These are phyloP conservation scores for Mesaphorura yosii DNA, from an alignment of 1,140 invertebrate species.

Conservation along the genomic window DNA sequence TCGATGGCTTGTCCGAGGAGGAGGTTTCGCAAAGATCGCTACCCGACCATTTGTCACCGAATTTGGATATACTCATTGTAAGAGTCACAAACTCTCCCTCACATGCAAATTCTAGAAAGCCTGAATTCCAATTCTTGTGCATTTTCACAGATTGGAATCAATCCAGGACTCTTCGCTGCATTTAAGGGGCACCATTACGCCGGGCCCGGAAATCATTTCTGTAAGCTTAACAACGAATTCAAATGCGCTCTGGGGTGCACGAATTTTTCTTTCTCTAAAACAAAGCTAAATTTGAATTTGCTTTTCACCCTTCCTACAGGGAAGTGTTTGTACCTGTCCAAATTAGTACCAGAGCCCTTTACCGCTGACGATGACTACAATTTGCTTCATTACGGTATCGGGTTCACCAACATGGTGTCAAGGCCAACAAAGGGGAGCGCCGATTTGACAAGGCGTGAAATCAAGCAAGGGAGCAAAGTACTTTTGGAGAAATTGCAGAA, in stretches of 20 bases:
- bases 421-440: constrained; percentile 89
- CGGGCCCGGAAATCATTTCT: constrained; percentile 96
- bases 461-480: constrained; percentile 84
- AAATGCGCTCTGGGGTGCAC: background rate
- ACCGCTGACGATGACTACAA: constrained; percentile 92
- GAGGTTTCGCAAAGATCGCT: constrained; percentile 84
- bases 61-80: constrained; percentile 96
- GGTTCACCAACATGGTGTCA: constrained; percentile 94
- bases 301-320: constrained; percentile 41
- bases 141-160: constrained; percentile 79
- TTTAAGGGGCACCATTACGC: constrained; percentile 97
- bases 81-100: constrained; percentile 37
- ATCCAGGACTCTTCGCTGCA: constrained; percentile 90
- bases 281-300: background rate
- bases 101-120: background rate
- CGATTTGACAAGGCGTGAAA: constrained; percentile 89
- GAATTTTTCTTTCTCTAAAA: background rate
- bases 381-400: constrained; percentile 82
- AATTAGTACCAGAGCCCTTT: constrained; percentile 85
- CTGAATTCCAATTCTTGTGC: constrained; percentile 7
- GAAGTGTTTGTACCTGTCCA: constrained; percentile 92
- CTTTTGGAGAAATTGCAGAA: constrained; percentile 81
- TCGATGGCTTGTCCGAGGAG: constrained; percentile 93
- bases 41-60: constrained; percentile 80
- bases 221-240: constrained; percentile 45